Evolutionary conservation across 1,140 invertebrate genomes (phyloP).

Genomic region (Homarus americanus): DNA sequence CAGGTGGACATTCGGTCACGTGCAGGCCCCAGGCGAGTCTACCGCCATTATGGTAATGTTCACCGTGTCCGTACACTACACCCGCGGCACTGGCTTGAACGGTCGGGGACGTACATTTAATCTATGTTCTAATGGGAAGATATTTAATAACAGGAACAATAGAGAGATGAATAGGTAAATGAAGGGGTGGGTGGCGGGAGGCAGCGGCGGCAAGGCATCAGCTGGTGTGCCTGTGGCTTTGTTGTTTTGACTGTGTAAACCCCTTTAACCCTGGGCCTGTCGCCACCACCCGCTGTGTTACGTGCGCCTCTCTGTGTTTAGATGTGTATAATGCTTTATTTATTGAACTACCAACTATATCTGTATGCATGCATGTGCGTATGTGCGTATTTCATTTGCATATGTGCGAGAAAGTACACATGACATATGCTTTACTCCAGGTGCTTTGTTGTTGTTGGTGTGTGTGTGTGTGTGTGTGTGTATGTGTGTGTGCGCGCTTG

Average conservation of each 20-base stretch:
- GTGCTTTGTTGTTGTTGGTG: not conserved
- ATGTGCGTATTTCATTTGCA: slow-evolving; percentile 33
- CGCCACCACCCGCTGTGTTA: slow-evolving; percentile 6
- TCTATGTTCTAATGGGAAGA: slow-evolving; percentile 17
- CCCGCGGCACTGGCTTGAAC: slow-evolving; percentile 50
- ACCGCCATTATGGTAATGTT: slow-evolving; percentile 72
- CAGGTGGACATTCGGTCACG: slow-evolving; percentile 64
- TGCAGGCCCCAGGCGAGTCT: slow-evolving; percentile 64
- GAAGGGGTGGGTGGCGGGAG: not conserved
- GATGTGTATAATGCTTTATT: slow-evolving; percentile 24
- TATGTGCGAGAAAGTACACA: slow-evolving; percentile 6
- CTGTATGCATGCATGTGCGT: slow-evolving; percentile 30
- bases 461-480: slow-evolving; percentile 1
- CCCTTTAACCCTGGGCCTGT: slow-evolving; percentile 52
- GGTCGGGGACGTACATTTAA: slow-evolving; percentile 7
- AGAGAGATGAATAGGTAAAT: not conserved
- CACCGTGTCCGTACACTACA: slow-evolving; percentile 55
- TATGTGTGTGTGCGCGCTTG: not conserved
- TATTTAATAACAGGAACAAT: not conserved
- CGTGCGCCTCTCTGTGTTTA: not conserved
- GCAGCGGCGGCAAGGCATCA: not conserved
- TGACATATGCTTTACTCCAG: too few relatives aligned
- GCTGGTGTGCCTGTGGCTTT: slow-evolving; percentile 2
- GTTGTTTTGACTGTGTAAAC: slow-evolving; percentile 38
- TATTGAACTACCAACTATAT: slow-evolving; percentile 10